Evolutionary conservation across 2,113 vertebrate species (phyloP).

Genomic region (Elachura formosa): DNA sequence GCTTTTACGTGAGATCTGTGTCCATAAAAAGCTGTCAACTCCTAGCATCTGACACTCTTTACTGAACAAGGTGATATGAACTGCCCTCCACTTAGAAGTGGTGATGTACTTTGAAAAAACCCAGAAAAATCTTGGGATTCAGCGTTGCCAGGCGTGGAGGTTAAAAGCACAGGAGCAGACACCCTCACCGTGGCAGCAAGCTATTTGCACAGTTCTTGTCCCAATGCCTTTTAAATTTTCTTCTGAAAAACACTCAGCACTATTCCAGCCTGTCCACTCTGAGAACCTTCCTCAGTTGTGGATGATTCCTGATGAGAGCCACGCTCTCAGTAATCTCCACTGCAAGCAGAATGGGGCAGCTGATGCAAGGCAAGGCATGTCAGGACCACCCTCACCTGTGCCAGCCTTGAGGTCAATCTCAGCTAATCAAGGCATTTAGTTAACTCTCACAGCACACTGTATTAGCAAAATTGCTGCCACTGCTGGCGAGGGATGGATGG

Average conservation of each 20-base stretch:
- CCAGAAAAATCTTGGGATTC: background rate
- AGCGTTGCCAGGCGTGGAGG: background rate
- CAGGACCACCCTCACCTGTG: background rate
- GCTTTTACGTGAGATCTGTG: background rate
- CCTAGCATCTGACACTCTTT: background rate
- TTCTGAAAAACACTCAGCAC: background rate
- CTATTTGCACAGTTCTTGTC: background rate
- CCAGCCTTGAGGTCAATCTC: background rate
- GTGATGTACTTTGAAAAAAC: background rate
- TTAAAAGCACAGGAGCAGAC: background rate
- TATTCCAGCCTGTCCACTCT: background rate
- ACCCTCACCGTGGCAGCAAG: background rate
- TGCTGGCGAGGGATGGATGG: background rate
- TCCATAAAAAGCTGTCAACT: background rate
- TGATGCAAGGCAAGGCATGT: background rate
- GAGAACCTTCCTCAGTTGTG: background rate
- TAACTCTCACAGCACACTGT: background rate
- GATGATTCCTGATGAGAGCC: background rate
- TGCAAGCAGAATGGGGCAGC: background rate
- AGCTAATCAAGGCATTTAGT: background rate
- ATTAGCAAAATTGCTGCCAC: background rate
- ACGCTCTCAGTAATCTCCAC: background rate
- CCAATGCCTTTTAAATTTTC: background rate
- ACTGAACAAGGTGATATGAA: background rate
- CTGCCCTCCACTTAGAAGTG: background rate